Conservation (phyloP, 2,797 vertebrate species). For the Chrysolophus pictus region DNA sequence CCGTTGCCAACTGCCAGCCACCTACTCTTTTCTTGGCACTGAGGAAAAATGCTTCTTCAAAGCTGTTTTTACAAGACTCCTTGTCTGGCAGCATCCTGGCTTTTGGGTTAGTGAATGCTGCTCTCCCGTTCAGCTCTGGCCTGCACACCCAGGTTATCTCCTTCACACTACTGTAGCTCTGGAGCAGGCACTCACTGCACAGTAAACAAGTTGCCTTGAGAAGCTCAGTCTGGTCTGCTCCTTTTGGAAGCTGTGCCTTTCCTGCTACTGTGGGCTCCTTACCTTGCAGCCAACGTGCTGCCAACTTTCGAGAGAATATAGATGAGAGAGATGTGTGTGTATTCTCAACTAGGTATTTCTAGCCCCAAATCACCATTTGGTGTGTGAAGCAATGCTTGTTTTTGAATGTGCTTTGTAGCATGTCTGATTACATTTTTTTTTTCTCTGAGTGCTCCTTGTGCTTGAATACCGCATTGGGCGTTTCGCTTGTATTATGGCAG, state of each 20-base stretch:
- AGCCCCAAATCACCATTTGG: not conserved
- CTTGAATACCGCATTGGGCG: not conserved
- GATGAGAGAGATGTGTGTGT: not conserved
- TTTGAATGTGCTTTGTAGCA: not conserved
- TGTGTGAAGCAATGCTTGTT: not conserved
- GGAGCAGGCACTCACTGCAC: not conserved
- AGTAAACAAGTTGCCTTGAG: constrained; percentile 18
- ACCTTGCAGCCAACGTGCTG: not conserved
- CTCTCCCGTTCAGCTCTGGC: constrained; percentile 4
- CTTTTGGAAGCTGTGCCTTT: not conserved
- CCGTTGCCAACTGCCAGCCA: not conserved
- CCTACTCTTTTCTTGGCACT: not conserved
- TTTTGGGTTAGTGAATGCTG: not conserved
- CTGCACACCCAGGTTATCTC: not conserved
- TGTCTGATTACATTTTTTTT: not conserved
- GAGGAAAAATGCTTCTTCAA: not conserved
- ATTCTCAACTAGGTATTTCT: not conserved
- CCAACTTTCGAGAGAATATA: not conserved
- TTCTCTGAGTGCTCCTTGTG: not conserved
- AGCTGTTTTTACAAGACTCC: not conserved
- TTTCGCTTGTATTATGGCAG: not conserved
- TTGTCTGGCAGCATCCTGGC: not conserved
- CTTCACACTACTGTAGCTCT: not conserved
- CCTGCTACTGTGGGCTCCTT: not conserved
- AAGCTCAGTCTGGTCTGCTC: constrained; percentile 1